phyloP scores from a whole-genome alignment of 2,888 invertebrate genomes.

The Athalia cordata region DNA sequence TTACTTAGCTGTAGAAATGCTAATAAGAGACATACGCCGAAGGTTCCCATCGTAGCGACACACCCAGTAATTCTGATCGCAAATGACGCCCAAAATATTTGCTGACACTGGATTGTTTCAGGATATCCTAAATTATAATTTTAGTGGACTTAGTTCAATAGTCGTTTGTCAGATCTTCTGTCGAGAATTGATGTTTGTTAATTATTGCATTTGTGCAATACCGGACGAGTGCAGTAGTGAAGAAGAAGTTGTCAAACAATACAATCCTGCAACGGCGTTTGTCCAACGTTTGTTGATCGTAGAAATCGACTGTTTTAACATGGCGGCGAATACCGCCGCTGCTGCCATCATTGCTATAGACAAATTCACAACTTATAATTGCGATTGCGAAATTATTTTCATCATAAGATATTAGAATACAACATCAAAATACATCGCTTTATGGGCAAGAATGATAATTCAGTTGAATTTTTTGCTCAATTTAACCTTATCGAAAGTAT shows the following conservation, averaged over 20 bases:
- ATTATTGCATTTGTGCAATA: conserved; percentile 18
- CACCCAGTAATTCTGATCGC: conserved; percentile 56
- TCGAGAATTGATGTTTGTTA: conserved; percentile 14
- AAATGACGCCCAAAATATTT: conserved; percentile 41
- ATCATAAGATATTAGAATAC: neutral
- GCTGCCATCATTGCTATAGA: conserved; percentile 47
- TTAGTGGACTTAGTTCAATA: neutral
- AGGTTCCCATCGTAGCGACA: conserved; percentile 63
- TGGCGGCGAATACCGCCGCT: conserved; percentile 51
- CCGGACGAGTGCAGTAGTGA: neutral
- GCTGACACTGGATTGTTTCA: conserved; percentile 19
- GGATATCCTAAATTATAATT: neutral
- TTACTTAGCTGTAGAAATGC: conserved; percentile 62
- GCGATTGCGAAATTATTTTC: neutral
- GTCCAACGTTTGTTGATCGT: conserved; percentile 37
- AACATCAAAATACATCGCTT: neutral
- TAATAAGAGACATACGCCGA: conserved; percentile 55
- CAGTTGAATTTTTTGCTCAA: neutral
- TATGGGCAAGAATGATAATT: neutral
- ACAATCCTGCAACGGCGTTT: conserved; percentile 44
- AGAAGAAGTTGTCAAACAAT: conserved; percentile 35
- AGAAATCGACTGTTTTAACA: conserved; percentile 51
- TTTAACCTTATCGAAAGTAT: neutral
- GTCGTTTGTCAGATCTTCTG: neutral
- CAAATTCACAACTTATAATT: conserved; percentile 42